These are phyloP conservation scores for Drosophila athabasca DNA, from an alignment of 1,140 invertebrate genomes.

Conservation along the genomic window DNA sequence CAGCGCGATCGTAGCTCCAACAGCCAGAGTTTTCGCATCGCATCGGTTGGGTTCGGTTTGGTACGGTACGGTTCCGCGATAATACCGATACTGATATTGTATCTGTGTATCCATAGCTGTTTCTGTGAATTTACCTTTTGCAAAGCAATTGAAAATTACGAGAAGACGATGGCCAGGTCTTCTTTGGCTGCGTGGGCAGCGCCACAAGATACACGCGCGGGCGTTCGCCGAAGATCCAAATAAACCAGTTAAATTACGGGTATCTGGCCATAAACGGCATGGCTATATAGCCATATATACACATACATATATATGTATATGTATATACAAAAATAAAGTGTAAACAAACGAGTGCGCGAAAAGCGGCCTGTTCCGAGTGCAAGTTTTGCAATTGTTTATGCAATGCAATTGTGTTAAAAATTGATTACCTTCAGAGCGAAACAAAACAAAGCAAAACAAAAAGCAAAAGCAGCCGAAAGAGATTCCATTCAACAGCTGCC, in stretches of 20 bases:
- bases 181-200: conserved; percentile 41
- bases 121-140: conserved; percentile 27
- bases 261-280: conserved; percentile 34
- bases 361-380: conserved; percentile 36
- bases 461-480: conserved; percentile 14
- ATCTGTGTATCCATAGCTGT: conserved; percentile 20
- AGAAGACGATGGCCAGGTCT: neutral
- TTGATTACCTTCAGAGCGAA: conserved; percentile 33
- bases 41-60: conserved; percentile 24
- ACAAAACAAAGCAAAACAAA: conserved; percentile 49
- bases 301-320: neutral
- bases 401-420: conserved; percentile 53
- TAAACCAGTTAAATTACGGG: conserved; percentile 62
- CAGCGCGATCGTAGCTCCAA: conserved; percentile 57
- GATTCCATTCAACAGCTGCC: conserved; percentile 41
- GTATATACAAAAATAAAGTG: conserved; percentile 34
- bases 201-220: conserved; percentile 41
- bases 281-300: neutral
- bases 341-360: conserved; percentile 22
- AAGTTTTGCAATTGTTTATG: conserved; percentile 70
- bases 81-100: too few species aligned
- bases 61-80: conserved; percentile 9
- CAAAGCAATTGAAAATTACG: conserved; percentile 34
- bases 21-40: conserved; percentile 1
- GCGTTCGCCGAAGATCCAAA: conserved; percentile 39